These are phyloP conservation scores for Rhinophrynus dorsalis DNA, from an alignment of 2,797 vertebrate species.

Conservation along the genomic window DNA sequence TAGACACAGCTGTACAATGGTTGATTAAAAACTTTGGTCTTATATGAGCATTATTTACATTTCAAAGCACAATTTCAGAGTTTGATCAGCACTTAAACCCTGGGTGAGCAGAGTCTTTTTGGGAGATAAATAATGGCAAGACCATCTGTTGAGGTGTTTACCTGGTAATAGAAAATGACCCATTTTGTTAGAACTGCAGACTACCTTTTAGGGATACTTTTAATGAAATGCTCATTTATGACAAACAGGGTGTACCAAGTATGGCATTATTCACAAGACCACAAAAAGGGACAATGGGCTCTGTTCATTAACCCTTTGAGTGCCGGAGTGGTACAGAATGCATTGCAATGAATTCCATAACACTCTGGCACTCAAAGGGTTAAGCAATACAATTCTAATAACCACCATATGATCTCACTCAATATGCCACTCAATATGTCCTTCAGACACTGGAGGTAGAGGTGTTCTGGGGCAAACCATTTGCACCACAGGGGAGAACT, in stretches of 20 bases:
- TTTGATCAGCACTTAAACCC: slow-evolving; percentile 35
- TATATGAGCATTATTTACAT: slow-evolving; percentile 23
- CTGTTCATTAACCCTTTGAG: background rate
- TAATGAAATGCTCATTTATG: slow-evolving; percentile 26
- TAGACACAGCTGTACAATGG: slow-evolving; percentile 36
- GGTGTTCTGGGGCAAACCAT: no score
- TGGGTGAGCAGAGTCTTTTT: slow-evolving; percentile 14
- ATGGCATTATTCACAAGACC: slow-evolving; percentile 13
- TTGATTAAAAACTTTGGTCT: slow-evolving; percentile 36
- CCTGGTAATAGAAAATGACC: slow-evolving; percentile 24
- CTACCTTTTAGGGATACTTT: slow-evolving; percentile 11
- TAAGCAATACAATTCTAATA: no score
- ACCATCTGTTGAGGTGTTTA: slow-evolving; percentile 13
- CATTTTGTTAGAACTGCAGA: background rate
- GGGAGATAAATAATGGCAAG: slow-evolving; percentile 22
- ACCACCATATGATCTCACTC: no score
- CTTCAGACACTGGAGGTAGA: no score
- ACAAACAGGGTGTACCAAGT: slow-evolving; percentile 6
- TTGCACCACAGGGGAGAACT: no score
- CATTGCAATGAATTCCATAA: no score
- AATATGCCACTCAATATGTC: no score
- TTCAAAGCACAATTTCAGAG: slow-evolving; percentile 2
- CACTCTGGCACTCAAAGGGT: no score
- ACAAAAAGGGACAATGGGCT: background rate
- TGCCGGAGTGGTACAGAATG: no score